Base-by-base conservation (phyloP, 2,113 vertebrate genomes). In the Calidris pygmaea region DNA sequence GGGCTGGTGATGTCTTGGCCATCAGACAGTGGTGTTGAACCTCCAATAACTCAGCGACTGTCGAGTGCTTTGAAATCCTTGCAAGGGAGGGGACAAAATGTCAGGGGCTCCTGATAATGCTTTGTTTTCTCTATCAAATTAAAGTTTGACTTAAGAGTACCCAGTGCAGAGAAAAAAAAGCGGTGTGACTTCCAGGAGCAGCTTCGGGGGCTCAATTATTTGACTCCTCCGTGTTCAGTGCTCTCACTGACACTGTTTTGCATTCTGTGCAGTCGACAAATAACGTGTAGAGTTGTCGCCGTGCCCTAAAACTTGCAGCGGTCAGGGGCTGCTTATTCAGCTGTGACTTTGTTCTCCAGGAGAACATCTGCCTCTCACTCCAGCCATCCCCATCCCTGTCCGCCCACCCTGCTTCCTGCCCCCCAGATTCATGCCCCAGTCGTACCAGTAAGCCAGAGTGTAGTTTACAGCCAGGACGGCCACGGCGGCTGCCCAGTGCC, bases 401-500 rank as follows among this genome's bases (percentile, higher is more conserved):
- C 17, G 32, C 52, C 71, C 62, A 10, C 10, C 68, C 63, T 5
- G 2, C 16, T 7, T 7, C 27, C 74, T 62, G 12, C 52, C 72
- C 55, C 52, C 72, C 45, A 29, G 5, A 23, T 0, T 3, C 60
- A 3, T 32, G 12, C 7, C 41, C 66, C 73, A 62, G 58, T 97
- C 97, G 19, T 98, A 99, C 99, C 98, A 98, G 96, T 97, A 98
- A 55, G 98, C 84, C 0, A 98, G 78, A 12, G 71, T 71, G 79
- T 98, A 98, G 82, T 97, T 98, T 34, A 95, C 7, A 7, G 88
- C 74, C 48, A 98, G 91, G 35, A 99, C 63, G 47, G 98, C 80
- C 72, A 99, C 37, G 7, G 99, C 98, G 0, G 96, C 96, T 12
- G 98, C 95, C 53, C 98, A 98, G 96, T 99, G 99, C 99, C 99